phyloP scores from a whole-genome alignment of 2,113 vertebrate genomes.

The Oceanites oceanicus region DNA sequence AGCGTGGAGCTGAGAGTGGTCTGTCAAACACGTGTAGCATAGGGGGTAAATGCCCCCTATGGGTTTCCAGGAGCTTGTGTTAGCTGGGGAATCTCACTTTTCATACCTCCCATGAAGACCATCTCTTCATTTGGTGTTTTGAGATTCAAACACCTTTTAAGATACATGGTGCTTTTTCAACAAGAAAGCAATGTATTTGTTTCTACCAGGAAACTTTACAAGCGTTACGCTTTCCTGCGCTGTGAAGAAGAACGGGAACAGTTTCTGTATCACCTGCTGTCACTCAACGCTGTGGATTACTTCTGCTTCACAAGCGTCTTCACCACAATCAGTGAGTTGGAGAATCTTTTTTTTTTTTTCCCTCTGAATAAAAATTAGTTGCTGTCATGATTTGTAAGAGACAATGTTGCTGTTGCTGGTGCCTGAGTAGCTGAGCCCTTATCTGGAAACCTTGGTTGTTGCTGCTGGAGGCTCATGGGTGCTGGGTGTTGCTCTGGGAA shows the following conservation, averaged over 20 bases:
- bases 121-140: not conserved
- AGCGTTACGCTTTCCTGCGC: constrained; percentile 93
- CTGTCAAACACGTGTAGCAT: not conserved
- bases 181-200: not conserved
- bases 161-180: not conserved
- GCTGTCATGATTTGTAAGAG: not conserved
- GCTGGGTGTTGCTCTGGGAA: not conserved
- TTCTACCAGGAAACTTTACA: constrained; percentile 89
- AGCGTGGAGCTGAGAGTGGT: fast-evolving
- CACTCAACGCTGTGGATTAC: constrained; percentile 96
- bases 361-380: not conserved
- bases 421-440: not conserved
- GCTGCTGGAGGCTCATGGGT: not conserved
- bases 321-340: constrained; percentile 87
- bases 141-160: not conserved
- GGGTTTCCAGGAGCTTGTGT: not conserved
- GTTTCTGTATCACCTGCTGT: constrained; percentile 95
- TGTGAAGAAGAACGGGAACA: constrained; percentile 97
- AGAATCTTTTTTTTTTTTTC: not conserved
- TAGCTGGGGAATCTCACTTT: not conserved
- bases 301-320: constrained; percentile 98
- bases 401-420: not conserved
- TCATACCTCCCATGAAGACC: not conserved
- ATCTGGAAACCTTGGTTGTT: not conserved
- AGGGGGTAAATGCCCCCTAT: fast-evolving